Evolutionary conservation across 1,140 invertebrate genomes (phyloP).

Genomic region (Epicauta chinensis): DNA sequence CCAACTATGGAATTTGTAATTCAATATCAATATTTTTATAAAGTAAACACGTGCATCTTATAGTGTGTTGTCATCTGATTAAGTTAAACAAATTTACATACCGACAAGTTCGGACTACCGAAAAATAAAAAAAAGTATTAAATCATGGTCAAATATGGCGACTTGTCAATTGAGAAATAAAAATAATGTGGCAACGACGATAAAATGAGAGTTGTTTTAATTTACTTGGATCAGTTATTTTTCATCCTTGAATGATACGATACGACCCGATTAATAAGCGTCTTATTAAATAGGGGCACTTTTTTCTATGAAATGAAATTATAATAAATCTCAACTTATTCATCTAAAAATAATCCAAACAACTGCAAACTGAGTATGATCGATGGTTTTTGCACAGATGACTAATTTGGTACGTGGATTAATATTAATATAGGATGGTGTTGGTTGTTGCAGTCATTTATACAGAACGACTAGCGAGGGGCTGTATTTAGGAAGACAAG

Average conservation of each 20-base stretch:
- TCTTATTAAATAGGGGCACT: too few relatives aligned
- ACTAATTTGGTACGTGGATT: constrained; percentile 13
- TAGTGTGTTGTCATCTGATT: constrained; percentile 12
- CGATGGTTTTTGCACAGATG: constrained; percentile 15
- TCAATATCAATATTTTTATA: constrained; percentile 14
- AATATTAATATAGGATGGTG: constrained; percentile 14
- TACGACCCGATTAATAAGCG: too few relatives aligned
- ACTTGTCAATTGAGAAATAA: constrained; percentile 11
- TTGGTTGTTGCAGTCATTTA: constrained; percentile 22
- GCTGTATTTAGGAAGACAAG: not conserved
- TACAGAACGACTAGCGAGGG: not conserved
- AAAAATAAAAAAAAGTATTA: too few relatives aligned
- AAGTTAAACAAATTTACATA: not conserved
- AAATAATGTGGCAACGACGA: not conserved
- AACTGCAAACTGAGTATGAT: constrained; percentile 6
- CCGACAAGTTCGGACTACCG: too few relatives aligned
- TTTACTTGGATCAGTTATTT: too few relatives aligned
- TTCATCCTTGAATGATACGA: too few relatives aligned
- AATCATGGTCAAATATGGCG: constrained; percentile 12
- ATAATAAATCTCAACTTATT: too few relatives aligned
- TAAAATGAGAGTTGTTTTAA: too few relatives aligned
- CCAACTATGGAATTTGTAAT: constrained; percentile 18
- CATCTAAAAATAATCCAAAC: constrained; percentile 12
- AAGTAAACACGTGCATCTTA: constrained; percentile 12
- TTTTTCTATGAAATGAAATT: too few relatives aligned